Percentiles rank a stretch among this genome's conserved stretches.
Conservation (phyloP, 2,113 vertebrate genomes). For the Hemicordylus capensis region DNA sequence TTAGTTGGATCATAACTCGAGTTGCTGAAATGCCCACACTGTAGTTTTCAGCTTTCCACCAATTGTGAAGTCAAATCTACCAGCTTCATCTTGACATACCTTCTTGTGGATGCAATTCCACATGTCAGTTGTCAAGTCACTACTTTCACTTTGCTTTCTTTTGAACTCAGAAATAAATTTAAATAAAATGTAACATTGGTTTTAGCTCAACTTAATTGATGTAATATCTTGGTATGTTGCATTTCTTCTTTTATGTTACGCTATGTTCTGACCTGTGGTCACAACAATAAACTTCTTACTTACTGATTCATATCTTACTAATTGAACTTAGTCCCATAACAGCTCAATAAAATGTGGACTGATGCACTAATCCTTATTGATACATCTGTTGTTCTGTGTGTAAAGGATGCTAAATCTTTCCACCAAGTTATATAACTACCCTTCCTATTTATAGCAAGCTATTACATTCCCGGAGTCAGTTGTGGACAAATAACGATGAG, state of each 20-base stretch:
- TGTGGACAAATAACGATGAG: slow-evolving; percentile 16
- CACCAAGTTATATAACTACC: slow-evolving; percentile 21
- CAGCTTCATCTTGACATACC: background rate
- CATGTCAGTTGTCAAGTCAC: too few species aligned
- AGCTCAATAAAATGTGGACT: background rate
- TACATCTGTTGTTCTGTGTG: slow-evolving; percentile 8
- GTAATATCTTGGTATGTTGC: too few species aligned
- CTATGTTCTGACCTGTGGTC: too few species aligned
- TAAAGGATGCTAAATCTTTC: slow-evolving; percentile 38
- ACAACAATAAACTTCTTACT: too few species aligned
- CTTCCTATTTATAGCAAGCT: slow-evolving; percentile 36
- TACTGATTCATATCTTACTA: background rate
- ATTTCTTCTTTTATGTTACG: too few species aligned
- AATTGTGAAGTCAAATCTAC: background rate
- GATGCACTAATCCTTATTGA: background rate
- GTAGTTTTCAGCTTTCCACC: background rate
- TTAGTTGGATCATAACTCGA: background rate
- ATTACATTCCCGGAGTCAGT: background rate
- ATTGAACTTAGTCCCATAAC: background rate
- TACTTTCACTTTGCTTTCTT: too few species aligned
- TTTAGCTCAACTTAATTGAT: too few species aligned
- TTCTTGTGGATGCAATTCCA: too few species aligned
- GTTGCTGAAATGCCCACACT: background rate
- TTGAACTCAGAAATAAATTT: too few species aligned
- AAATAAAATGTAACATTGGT: too few species aligned